phyloP scores from a whole-genome alignment of 2,797 vertebrate species.

The Vireo griseus region DNA sequence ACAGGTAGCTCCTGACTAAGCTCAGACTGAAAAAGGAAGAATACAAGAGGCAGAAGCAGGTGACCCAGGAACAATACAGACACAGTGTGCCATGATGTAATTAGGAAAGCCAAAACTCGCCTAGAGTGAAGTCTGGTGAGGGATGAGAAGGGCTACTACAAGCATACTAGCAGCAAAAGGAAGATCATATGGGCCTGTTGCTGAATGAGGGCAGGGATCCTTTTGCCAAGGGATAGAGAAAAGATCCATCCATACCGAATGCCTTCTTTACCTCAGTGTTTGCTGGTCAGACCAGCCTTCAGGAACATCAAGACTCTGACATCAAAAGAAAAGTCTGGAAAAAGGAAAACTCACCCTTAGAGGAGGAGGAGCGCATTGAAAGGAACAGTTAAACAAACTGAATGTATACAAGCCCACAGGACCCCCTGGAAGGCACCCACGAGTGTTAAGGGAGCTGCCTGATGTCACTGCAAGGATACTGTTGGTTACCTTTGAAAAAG shows the following conservation, averaged over 20 bases:
- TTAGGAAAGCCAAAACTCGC: background rate
- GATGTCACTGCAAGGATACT: background rate
- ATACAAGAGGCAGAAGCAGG: background rate
- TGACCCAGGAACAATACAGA: background rate
- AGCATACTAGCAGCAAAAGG: background rate
- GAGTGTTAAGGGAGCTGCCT: background rate
- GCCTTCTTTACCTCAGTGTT: background rate
- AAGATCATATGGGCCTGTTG: background rate
- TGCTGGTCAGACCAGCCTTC: background rate
- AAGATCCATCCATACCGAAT: background rate
- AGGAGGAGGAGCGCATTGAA: background rate
- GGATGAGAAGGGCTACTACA: background rate
- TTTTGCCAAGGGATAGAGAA: background rate
- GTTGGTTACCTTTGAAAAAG: background rate
- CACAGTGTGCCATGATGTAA: background rate
- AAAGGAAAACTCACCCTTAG: background rate
- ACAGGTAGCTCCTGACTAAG: background rate
- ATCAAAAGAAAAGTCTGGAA: background rate
- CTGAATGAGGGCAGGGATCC: background rate
- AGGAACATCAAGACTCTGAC: background rate
- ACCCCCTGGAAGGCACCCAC: background rate
- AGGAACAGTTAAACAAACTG: background rate
- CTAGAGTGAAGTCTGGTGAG: background rate
- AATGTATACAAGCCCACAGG: background rate
- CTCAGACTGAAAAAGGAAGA: background rate